Evolutionary conservation across 2,888 invertebrate genomes (phyloP).

Genomic region (Hypselothyrea guttata): DNA sequence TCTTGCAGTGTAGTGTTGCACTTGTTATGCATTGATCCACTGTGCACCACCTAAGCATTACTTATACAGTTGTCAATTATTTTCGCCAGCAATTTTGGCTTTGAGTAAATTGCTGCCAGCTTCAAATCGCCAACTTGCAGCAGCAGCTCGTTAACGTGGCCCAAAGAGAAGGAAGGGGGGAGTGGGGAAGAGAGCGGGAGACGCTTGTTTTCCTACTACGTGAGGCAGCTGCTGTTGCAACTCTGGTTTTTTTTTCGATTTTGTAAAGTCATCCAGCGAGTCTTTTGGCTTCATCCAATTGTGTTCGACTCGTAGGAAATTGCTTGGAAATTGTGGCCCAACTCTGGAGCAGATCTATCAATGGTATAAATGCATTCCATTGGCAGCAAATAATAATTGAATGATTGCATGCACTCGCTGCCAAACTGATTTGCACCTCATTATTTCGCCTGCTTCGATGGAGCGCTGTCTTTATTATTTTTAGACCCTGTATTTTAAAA

Average conservation of each 20-base stretch:
- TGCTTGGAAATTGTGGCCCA: conserved; percentile 39
- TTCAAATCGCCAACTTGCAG: conserved; percentile 12
- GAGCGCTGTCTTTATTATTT: no score
- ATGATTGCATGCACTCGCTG: conserved; percentile 65
- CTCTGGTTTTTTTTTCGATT: conserved; percentile 20
- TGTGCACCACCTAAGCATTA: conserved; percentile 24
- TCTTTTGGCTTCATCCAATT: conserved; percentile 60
- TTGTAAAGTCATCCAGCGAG: conserved; percentile 34
- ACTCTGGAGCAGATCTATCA: conserved; percentile 30
- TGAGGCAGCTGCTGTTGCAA: conserved; percentile 31
- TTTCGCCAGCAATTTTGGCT: conserved; percentile 68
- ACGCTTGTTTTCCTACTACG: conserved; percentile 53
- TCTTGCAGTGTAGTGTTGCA: conserved; percentile 60
- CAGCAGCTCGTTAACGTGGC: conserved; percentile 53
- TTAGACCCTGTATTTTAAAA: no score
- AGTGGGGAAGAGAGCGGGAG: background rate
- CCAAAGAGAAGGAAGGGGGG: conserved; percentile 24
- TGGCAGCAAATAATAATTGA: conserved; percentile 69
- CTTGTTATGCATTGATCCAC: conserved; percentile 42
- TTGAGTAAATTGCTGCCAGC: conserved; percentile 8
- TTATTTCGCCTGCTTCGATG: conserved; percentile 50
- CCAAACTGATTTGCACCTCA: conserved; percentile 69
- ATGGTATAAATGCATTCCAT: conserved; percentile 21
- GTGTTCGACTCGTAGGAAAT: conserved; percentile 55
- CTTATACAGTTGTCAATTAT: conserved; percentile 77